Conservation (phyloP, 2,888 invertebrate genomes). For the Hyposoter dolosus region DNA sequence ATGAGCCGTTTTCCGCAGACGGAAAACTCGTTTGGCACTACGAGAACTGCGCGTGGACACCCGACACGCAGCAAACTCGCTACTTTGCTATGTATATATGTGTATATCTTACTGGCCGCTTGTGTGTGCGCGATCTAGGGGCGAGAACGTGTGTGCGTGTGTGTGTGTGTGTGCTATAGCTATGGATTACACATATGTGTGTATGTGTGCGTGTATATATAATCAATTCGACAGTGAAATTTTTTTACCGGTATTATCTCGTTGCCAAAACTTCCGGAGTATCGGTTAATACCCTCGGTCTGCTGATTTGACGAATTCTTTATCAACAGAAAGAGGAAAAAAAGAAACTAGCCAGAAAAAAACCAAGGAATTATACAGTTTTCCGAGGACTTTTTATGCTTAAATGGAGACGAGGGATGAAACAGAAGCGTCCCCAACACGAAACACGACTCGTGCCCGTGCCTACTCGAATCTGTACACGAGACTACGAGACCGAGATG, state of each 20-base stretch:
- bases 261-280: constrained; percentile 17
- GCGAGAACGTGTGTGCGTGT: constrained; percentile 9
- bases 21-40: constrained; percentile 64
- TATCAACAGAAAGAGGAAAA: background rate
- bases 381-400: constrained; percentile 3
- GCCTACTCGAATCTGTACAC: background rate
- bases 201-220: constrained; percentile 18
- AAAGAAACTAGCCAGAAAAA: constrained; percentile 4
- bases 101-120: constrained; percentile 13
- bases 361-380: background rate
- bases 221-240: constrained; percentile 37
- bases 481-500: background rate
- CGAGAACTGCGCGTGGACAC: constrained; percentile 67
- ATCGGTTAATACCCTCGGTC: constrained; percentile 10
- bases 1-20: constrained; percentile 54
- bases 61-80: constrained; percentile 65
- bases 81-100: constrained; percentile 41
- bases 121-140: constrained; percentile 10
- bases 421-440: constrained; percentile 35
- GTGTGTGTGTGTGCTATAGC: constrained; percentile 12
- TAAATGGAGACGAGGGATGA: constrained; percentile 30
- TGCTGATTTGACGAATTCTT: constrained; percentile 3
- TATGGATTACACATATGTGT: constrained; percentile 6
- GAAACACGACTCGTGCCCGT: constrained; percentile 30
- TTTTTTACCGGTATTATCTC: constrained; percentile 49